Evolutionary conservation across 2,888 invertebrate genomes (phyloP).

Genomic region (Yponomeuta evonymella): DNA sequence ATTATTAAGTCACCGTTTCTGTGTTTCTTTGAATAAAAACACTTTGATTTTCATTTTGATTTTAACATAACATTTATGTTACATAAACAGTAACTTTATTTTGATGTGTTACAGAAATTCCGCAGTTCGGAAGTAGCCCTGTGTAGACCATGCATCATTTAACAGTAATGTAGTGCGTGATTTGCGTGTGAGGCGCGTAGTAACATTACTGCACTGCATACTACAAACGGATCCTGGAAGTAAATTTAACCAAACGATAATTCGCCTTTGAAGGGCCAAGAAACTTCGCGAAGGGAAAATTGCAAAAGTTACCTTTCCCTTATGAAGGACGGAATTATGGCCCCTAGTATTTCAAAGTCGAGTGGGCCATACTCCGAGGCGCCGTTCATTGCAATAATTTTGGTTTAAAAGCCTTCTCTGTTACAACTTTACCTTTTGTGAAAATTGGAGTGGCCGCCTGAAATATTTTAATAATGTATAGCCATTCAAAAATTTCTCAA

Average conservation of each 20-base stretch:
- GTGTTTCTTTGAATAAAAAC: no score
- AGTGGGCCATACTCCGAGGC: slow-evolving; percentile 26
- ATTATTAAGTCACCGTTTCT: no score
- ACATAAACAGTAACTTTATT: no score
- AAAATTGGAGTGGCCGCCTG: background rate
- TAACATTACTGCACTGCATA: background rate
- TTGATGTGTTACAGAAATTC: no score
- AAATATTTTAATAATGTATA: background rate
- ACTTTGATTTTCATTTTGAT: no score
- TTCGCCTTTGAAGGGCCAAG: slow-evolving; percentile 68
- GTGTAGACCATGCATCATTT: no score
- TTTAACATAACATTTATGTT: no score
- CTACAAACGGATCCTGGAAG: slow-evolving; percentile 26
- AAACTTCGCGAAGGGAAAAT: slow-evolving; percentile 61
- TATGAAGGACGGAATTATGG: slow-evolving; percentile 58
- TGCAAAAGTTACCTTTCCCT: slow-evolving; percentile 70
- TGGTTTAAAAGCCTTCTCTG: slow-evolving; percentile 22
- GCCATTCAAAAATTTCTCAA: no score
- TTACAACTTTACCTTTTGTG: slow-evolving; percentile 12
- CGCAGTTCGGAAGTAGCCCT: no score
- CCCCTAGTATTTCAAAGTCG: slow-evolving; percentile 41
- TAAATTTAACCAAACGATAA: slow-evolving; percentile 71
- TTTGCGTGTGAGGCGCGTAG: background rate
- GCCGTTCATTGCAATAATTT: slow-evolving; percentile 24
- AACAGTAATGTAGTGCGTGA: no score